A percentile compares a stretch with the other conserved stretches of the same genome.
Evolutionary conservation across 1,140 invertebrate species (phyloP).

Genomic region (Sycophila sp.): DNA sequence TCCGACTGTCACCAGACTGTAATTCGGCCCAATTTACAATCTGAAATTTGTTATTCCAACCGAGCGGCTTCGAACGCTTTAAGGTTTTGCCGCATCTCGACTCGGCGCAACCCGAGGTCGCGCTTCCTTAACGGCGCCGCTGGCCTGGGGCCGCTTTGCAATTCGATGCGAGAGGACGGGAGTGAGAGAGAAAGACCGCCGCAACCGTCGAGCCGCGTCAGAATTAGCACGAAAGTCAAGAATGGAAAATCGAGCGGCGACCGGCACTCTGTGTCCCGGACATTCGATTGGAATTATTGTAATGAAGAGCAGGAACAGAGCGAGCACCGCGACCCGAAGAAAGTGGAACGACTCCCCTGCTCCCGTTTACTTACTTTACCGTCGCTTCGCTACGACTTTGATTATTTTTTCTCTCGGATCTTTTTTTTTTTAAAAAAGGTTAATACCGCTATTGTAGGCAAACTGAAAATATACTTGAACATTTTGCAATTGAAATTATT

Average conservation of each 20-base stretch:
- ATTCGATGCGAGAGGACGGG: slow-evolving; percentile 36
- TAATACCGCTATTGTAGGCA: no score
- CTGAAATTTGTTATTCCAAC: slow-evolving; percentile 39
- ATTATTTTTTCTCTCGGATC: background rate
- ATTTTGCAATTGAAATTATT: no score
- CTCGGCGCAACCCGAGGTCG: no score
- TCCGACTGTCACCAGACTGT: slow-evolving; percentile 4
- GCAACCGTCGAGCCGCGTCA: no score
- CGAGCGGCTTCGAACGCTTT: slow-evolving; percentile 27
- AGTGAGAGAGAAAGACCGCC: background rate
- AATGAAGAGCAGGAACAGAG: slow-evolving; percentile 14
- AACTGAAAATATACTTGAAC: no score
- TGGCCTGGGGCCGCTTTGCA: slow-evolving; percentile 24
- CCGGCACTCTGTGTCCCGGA: background rate
- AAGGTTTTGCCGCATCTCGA: slow-evolving; percentile 12
- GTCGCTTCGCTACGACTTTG: no score
- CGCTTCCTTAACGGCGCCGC: background rate
- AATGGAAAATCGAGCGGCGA: slow-evolving; percentile 17
- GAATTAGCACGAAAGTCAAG: slow-evolving; percentile 29
- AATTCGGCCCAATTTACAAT: slow-evolving; percentile 36
- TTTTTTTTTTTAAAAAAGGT: slow-evolving; percentile 4
- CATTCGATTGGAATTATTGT: slow-evolving; percentile 39
- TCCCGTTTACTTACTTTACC: no score
- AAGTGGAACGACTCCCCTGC: no score
- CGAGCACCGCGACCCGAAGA: background rate